Evolutionary conservation across 1,140 invertebrate genomes (phyloP), one percentile per base, ranked within the genome.

Genomic region (Platyscapa corneri): DNA sequence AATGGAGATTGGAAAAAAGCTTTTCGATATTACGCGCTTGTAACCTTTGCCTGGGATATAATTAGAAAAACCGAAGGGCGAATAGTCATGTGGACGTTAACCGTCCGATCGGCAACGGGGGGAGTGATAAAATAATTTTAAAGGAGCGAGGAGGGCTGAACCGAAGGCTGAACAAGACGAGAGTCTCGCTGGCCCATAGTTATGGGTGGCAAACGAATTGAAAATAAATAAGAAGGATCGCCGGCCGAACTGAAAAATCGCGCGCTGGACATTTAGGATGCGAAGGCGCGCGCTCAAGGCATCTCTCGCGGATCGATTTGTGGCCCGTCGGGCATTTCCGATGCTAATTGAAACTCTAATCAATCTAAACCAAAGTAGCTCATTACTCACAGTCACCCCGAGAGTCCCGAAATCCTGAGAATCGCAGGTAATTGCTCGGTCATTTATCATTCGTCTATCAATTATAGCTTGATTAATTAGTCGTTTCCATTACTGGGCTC

Each of bases 281-380:
- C 12, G n/a, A 16, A 64, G 53, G n/a, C 32, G 10, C 10, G 16
- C 27, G 12, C 42, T 46, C 6, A 16, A 64, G 53, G 3, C 2
- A 37, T 7, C 3, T 76, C 65, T 20, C 37, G 53, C 60, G 76
- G 60, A 81, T 85, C 70, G 76, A 81, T 85, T 75, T 81, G 67
- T 85, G 27, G 56, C n/a, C 70, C 39, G n/a, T 0, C 18, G 32
- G 79, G 72, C 64, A 70, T 82, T 56, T 70, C 65, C 56, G 53
- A 72, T 82, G 56, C 20, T 60, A 85, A 81, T 85, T 85, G 72
- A 85, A 85, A 75, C 79, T 77, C 79, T 79, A 85, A 82, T 82
- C 79, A 81, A 85, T 85, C 72, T 82, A 80, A 82, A 77, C 27
- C 27, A 30, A 30, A 20, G 18, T 16, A 42, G 0, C 42, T 82